Evolutionary conservation across 2,797 vertebrate species (phyloP), one percentile per base, ranked within the genome.

Genomic region (Falco columbarius): DNA sequence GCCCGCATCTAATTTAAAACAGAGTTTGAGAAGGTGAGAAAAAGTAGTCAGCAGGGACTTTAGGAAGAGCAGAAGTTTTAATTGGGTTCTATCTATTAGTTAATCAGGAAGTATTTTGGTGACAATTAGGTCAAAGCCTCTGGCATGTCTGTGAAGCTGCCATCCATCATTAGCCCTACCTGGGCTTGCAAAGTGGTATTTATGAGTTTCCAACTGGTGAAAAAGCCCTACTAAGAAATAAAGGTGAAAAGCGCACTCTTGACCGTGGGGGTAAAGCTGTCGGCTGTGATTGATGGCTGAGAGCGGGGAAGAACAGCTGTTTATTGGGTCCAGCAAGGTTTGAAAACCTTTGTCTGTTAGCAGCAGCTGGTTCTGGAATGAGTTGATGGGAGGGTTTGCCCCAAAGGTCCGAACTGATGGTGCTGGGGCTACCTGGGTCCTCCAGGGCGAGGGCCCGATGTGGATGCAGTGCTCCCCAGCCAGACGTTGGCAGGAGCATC

Each of bases 91-190:
- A 77, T 79, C 93, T 94, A 81, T 89, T 84, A 95, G 96, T 96
- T 96, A 96, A 96, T 96, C 96, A 89, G 95, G 86, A 92, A 92
- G 96, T 90, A 80, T 96, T 93, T 95, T 1, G 2, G 93, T 95
- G 94, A 92, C 94, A 97, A 95, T 95, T 83, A 95, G 96, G 96
- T 96, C 95, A 84, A 74, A 97, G 96, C 95, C 95, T 93, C 91
- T 94, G 97, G 97, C 95, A 61, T 86, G 29, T 62, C 93, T 71
- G 81, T 32, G 87, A 65, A 82, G 91, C 88, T 81, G 84, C 93
- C 94, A 97, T 96, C 92, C 82, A 93, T 97, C 96, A 97, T 94
- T 44, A 92, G 88, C 89, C 81, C 96, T 90, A 86, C 94, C 89
- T 73, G 93, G 70, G 93, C 94, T 94, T 34, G 49, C 96, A 90